Evolutionary conservation across 2,113 vertebrate genomes (phyloP).

Genomic region (Stegastes partitus): DNA sequence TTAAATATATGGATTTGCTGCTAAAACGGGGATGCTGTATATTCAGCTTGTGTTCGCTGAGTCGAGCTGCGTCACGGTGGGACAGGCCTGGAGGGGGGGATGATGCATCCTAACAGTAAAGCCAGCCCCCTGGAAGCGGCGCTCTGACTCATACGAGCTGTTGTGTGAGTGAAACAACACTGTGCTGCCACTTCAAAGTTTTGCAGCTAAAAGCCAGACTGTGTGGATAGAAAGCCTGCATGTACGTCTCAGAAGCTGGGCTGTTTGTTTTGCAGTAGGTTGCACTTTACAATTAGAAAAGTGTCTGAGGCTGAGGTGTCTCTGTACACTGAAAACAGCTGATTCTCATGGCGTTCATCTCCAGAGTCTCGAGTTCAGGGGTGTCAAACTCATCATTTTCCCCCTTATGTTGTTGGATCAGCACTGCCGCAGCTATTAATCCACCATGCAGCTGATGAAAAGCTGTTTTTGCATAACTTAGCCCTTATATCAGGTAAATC

Average conservation of each 20-base stretch:
- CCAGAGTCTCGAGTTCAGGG: too few species aligned
- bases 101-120: conserved; percentile 14
- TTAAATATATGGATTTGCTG: conserved; percentile 42
- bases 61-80: conserved; percentile 29
- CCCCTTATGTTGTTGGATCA: too few species aligned
- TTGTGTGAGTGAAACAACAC: conserved; percentile 9
- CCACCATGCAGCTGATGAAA: too few species aligned
- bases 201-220: background rate
- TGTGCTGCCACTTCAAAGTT: background rate
- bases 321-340: background rate
- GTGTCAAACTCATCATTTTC: too few species aligned
- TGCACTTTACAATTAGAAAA: background rate
- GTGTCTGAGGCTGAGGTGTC: background rate
- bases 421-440: too few species aligned
- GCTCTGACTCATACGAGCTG: conserved; percentile 3
- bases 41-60: conserved; percentile 34
- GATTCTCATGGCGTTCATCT: too few species aligned
- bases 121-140: background rate
- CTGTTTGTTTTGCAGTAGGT: conserved; percentile 3
- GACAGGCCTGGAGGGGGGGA: background rate
- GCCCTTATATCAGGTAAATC: too few species aligned
- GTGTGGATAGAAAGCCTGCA: background rate
- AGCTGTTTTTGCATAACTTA: too few species aligned
- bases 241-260: background rate
- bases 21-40: conserved; percentile 34